Evolutionary conservation across 2,888 invertebrate genomes (phyloP), one percentile per base, ranked within the genome.

Genomic region (Leptothorax acervorum): DNA sequence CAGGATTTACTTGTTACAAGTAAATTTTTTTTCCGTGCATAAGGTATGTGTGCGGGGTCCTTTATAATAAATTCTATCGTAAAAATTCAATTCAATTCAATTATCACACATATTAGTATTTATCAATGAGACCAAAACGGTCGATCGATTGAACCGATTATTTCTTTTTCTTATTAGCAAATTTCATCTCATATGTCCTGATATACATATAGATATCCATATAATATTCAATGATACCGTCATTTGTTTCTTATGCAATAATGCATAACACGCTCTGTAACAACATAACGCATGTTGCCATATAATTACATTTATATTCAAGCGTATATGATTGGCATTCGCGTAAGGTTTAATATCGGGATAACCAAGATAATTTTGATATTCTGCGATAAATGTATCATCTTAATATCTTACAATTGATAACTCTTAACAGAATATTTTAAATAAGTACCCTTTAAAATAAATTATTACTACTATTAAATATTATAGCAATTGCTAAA

Each of bases 291-390:
- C 51, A 75, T 35, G 35, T 23, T 51, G 62, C 35, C 3, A 28
- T 23, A 75, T 75, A 75, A 63, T 75, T 63, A 75, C 23, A 39
- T 63, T 75, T 75, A 75, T 48, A 75, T 75, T 75, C 48, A 39
- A 62, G 31, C 42, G 45, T 75, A 35, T 75, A 35, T 48, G 18
- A 63, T 63, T 63, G 18, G 23, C 3, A 48, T 75, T 18, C 23
- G 35, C 48, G 15, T 15, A 48, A 62, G 12, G 35, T 63, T 75
- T 63, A 63, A 63, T 63, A 39, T 75, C 35, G 39, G 11, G 23
- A 9, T 35, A 51, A 51, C 63, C 62, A 62, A 75, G 62, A 48
- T 75, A 63, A 75, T 75, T 75, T 63, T 35, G 42, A 51, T 75
- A 63, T 15, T 39, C 1, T 23, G 12, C 23, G 11, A 53, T 35